A percentile compares a stretch with the other conserved stretches of the same genome.
These are phyloP conservation scores for Trissolcus japonicus DNA, from an alignment of 2,888 invertebrate species.

Conservation along the genomic window DNA sequence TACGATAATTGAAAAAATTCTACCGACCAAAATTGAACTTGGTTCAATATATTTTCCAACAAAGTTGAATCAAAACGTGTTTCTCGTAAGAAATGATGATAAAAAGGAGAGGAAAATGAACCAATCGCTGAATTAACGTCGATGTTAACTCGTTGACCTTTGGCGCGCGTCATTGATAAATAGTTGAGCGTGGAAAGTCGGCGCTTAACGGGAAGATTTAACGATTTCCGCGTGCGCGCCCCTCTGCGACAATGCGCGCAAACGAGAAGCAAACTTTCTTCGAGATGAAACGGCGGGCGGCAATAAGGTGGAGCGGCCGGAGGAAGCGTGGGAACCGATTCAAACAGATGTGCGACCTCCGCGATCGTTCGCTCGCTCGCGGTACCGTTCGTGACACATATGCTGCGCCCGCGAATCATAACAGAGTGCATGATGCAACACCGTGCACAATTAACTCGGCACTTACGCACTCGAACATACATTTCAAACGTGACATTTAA, in stretches of 20 bases:
- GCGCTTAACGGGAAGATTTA: slow-evolving; percentile 35
- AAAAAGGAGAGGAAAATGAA: not conserved
- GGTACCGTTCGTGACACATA: slow-evolving; percentile 30
- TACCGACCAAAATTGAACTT: too few species aligned
- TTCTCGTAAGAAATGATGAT: not conserved
- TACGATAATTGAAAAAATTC: too few species aligned
- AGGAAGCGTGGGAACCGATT: slow-evolving; percentile 75
- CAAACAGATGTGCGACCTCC: slow-evolving; percentile 70
- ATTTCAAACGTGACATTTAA: too few species aligned
- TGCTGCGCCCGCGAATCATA: slow-evolving; percentile 12
- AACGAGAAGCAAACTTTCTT: slow-evolving; percentile 37
- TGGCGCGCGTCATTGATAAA: slow-evolving; percentile 35
- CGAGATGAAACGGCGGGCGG: slow-evolving; percentile 26
- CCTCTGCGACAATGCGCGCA: slow-evolving; percentile 34
- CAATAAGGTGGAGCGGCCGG: slow-evolving; percentile 58
- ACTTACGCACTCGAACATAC: not conserved
- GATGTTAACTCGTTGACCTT: slow-evolving; percentile 38
- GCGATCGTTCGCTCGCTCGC: slow-evolving; percentile 65
- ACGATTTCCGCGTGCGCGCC: slow-evolving; percentile 34
- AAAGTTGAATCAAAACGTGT: too few species aligned
- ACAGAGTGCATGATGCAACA: slow-evolving; percentile 10
- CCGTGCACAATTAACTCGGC: not conserved
- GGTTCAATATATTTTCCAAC: too few species aligned
- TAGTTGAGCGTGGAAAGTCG: slow-evolving; percentile 29
- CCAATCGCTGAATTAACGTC: not conserved